These are phyloP conservation scores for Oxyteleia sp. DNA, from an alignment of 2,888 invertebrate species.

Conservation along the genomic window DNA sequence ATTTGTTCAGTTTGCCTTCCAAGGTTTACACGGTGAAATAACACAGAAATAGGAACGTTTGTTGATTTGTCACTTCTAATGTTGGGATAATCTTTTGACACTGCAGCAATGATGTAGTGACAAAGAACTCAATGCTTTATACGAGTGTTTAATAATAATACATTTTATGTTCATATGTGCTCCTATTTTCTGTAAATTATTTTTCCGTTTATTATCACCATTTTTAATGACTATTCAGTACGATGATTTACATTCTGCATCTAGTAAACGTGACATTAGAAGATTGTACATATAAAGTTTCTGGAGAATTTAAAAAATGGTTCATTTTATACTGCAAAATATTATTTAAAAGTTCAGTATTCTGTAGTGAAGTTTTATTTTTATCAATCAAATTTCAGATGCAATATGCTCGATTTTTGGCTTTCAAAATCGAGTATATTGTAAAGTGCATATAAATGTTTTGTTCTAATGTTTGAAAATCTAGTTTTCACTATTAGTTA, in stretches of 20 bases:
- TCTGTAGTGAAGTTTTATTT: neutral
- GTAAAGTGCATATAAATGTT: conserved; percentile 44
- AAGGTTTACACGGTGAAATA: conserved; percentile 46
- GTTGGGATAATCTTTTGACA: no score
- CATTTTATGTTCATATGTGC: no score
- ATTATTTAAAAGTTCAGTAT: neutral
- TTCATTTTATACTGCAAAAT: neutral
- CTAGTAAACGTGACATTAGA: conserved; percentile 39
- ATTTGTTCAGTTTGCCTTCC: conserved; percentile 32
- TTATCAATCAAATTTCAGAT: neutral
- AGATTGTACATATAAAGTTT: conserved; percentile 26
- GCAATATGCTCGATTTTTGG: conserved; percentile 33
- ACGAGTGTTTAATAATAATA: no score
- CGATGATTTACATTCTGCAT: conserved; percentile 52
- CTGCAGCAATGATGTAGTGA: neutral
- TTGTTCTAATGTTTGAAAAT: neutral
- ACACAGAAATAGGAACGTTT: conserved; percentile 32
- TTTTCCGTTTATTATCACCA: conserved; percentile 39
- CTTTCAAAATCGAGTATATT: conserved; percentile 34
- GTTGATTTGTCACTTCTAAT: no score
- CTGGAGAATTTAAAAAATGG: neutral
- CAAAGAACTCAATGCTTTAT: no score
- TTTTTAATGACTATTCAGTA: conserved; percentile 40
- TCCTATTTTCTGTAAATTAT: conserved; percentile 45
- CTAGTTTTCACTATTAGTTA: neutral